Evolutionary conservation across 2,797 vertebrate genomes (phyloP).

Genomic region (Spheniscus humboldti): DNA sequence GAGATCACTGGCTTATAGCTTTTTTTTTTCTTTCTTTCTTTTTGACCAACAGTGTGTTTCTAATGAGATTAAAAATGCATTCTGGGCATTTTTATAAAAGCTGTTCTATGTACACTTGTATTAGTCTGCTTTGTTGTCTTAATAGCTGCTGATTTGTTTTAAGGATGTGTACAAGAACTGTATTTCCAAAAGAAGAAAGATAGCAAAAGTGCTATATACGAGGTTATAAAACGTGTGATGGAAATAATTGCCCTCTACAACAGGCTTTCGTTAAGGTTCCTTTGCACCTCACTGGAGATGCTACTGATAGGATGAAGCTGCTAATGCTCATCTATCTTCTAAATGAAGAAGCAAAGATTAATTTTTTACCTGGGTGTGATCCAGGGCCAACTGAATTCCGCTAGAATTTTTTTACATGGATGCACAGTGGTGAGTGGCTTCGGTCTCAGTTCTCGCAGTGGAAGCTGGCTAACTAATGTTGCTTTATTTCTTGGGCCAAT

Average conservation of each 20-base stretch:
- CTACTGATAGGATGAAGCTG: not conserved
- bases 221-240: not conserved
- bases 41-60: not conserved
- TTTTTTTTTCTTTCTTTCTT: not conserved
- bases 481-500: not conserved
- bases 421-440: not conserved
- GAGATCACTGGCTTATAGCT: not conserved
- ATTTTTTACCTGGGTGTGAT: not conserved
- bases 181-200: not conserved
- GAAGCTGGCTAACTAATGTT: not conserved
- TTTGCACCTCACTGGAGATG: slow-evolving; percentile 4
- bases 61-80: slow-evolving; percentile 19
- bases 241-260: not conserved
- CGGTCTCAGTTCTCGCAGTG: not conserved
- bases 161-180: not conserved
- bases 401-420: not conserved
- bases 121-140: slow-evolving; percentile 25
- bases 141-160: slow-evolving; percentile 6
- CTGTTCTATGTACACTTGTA: not conserved
- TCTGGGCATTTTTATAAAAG: not conserved
- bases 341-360: not conserved
- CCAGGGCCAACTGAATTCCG: not conserved
- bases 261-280: not conserved
- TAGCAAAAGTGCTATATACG: not conserved
- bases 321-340: not conserved